These are phyloP conservation scores for Ciconia stormi DNA, from an alignment of 2,113 vertebrate species.

Conservation along the genomic window DNA sequence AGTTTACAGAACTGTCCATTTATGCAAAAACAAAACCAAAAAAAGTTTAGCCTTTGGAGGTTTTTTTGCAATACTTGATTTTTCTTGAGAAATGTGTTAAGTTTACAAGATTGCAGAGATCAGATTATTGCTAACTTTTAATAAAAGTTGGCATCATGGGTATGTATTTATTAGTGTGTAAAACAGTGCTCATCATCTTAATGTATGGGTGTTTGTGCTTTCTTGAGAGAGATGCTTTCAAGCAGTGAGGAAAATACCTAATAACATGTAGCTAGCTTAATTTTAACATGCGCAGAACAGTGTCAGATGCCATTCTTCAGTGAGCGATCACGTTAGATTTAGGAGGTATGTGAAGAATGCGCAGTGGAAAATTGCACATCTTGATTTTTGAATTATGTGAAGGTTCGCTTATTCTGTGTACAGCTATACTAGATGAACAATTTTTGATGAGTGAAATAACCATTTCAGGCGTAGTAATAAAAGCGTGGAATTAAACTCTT, in stretches of 20 bases:
- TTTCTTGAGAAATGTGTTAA: neutral
- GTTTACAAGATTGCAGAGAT: neutral
- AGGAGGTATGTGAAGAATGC: slow-evolving; percentile 59
- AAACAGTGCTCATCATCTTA: neutral
- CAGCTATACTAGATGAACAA: neutral
- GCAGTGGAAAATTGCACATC: slow-evolving; percentile 47
- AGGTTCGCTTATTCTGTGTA: neutral
- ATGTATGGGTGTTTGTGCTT: neutral
- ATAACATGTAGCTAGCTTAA: slow-evolving; percentile 36
- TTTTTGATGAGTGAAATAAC: neutral
- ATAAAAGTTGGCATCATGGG: neutral
- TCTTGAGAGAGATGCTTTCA: neutral
- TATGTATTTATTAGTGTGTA: neutral
- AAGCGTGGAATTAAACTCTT: neutral
- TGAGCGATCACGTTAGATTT: slow-evolving; percentile 49
- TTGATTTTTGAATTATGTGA: slow-evolving; percentile 28
- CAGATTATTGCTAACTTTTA: neutral
- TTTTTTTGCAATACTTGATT: neutral
- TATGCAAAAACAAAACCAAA: neutral
- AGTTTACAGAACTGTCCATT: neutral
- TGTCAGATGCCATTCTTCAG: slow-evolving; percentile 44
- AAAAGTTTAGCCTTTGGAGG: neutral
- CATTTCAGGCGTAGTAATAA: neutral
- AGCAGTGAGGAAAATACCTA: neutral
- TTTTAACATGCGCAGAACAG: neutral